Evolutionary conservation across 2,797 vertebrate species (phyloP).

Genomic region (Pitangus sulphuratus): DNA sequence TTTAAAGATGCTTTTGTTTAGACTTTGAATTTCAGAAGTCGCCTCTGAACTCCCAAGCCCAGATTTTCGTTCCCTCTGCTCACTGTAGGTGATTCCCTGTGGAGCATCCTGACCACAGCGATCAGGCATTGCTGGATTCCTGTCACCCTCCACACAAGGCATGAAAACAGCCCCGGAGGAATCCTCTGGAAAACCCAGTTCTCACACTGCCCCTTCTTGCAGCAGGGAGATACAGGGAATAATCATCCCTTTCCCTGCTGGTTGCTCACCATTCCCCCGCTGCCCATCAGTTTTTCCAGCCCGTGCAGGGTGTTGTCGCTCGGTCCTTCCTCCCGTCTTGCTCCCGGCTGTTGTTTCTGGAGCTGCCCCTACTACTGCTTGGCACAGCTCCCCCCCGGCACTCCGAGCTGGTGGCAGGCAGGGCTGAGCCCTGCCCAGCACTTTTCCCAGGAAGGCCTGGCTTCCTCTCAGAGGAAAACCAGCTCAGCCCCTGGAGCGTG

Average conservation of each 20-base stretch:
- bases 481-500: not conserved
- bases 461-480: not conserved
- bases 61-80: not conserved
- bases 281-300: not conserved
- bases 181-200: not conserved
- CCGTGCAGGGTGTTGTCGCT: not conserved
- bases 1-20: not conserved
- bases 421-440: not conserved
- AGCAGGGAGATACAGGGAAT: not conserved
- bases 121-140: rapidly evolving
- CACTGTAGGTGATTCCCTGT: not conserved
- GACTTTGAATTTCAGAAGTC: not conserved
- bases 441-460: not conserved
- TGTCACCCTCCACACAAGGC: not conserved
- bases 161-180: rapidly evolving
- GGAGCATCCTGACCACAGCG: not conserved
- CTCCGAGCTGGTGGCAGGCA: not conserved
- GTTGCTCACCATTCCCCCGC: not conserved
- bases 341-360: not conserved
- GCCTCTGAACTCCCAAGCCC: rapidly evolving
- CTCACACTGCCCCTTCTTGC: not conserved
- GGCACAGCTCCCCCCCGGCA: not conserved
- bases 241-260: not conserved
- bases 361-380: not conserved
- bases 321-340: not conserved